Base-by-base conservation (phyloP, 2,113 vertebrate genomes). In the Rhinichthys klamathensis region DNA sequence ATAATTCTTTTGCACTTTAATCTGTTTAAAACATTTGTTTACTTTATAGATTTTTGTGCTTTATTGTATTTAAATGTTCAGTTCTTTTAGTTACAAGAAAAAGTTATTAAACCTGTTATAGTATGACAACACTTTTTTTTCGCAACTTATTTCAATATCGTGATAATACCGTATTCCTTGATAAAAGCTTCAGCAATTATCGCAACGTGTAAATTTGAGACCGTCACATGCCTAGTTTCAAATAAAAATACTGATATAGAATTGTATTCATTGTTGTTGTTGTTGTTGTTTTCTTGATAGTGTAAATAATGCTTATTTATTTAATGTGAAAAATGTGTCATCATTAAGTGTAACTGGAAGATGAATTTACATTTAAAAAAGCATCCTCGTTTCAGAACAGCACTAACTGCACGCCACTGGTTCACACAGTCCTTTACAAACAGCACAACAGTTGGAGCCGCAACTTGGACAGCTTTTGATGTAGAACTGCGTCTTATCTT, bases 401-500 rank as follows among this genome's bases (percentile, higher is more conserved):
- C 35, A 38, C 32, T 12, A 41, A 23, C 32, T 12, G 72, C 12
- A 73, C 25, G 30, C 44, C 46, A 30, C 46, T 49, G 74, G 49
- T 76, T 51, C 27, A 15, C 74, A 27, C n/a, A 80, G 78, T 27
- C n/a, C 38, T 63, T 21, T 3, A 13, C 60, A 30, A 23, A 80
- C 60, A 30, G 58, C 58, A 67, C 41, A 49, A 79, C 27, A 78
- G 49, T 58, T 79, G 8, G 58, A 30, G 44, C 27, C 51, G 44
- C 41, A 49, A 51, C 61, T 65, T n/a, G 61, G 79, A 80, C 58
- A 69, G 80, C 44, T 8, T 69, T 81, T 81, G 60, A 32, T 69
- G 41, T 49, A 67, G 61, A 81, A 67, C 41, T 67, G 25, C 21
- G 16, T 81, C 61, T 81, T 69, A 69, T 63, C 38, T 80, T 80